Base-by-base conservation (phyloP, 1,140 invertebrate genomes). In the Drosophila mauritiana region DNA sequence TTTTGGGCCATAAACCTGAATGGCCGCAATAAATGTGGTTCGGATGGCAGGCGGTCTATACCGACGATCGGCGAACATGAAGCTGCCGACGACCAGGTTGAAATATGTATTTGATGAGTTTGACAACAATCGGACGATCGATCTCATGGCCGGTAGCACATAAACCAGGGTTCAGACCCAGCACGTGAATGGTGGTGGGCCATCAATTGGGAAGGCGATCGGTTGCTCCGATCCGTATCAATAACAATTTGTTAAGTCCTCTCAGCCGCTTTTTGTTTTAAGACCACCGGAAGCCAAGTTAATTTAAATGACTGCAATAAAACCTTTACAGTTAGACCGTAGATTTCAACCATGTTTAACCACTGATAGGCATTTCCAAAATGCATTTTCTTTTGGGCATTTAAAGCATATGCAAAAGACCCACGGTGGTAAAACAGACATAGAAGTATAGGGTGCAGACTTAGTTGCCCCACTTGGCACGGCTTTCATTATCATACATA, bases 61-160 rank as follows among this genome's bases (percentile, higher is more conserved):
- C 76, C 75, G 72, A 65, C 80, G 58, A 83, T 76, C 72, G 42
- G 42, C 15, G 59, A 55, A 63, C 81, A 76, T 86, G 75, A 88
- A 82, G 83, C 70, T 79, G 73, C 74, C 68, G 61, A 39, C 73
- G 56, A 48, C 51, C 58, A 52, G 72, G 65, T 40, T 82, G 70
- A 82, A 76, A 86, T 82, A 86, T 86, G 78, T 86, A 88, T 86
- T 85, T 88, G 83, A 86, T 80, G 83, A 73, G 73, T 77, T 79
- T 86, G 83, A 86, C 83, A 88, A 86, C 82, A 82, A 86, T 79
- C 82, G 74, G 81, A 68, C 76, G 74, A 86, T 86, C 70, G 75
- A 86, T 86, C 83, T 82, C 83, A 34, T 51, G 56, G 72, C 54
- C 15, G 48, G 55, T 43, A 88, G 75, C 70, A 61, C 83, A 88